Conservation (phyloP, 1,140 invertebrate genomes). For the Hermetia illucens region DNA sequence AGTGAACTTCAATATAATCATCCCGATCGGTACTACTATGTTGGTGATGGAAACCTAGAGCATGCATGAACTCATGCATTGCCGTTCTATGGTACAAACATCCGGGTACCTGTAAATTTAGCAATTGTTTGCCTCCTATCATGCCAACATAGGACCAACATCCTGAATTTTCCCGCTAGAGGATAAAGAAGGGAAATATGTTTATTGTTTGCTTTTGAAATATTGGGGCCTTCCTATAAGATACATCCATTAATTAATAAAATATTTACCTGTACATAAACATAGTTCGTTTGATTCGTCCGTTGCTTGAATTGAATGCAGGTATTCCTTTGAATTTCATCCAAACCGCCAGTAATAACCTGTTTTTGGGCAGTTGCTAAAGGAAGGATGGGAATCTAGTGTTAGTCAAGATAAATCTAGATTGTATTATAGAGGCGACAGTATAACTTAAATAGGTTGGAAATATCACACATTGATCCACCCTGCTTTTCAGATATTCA, state of each 20-base stretch:
- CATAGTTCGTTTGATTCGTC: not conserved
- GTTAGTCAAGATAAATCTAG: too few relatives aligned
- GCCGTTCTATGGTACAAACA: conserved; percentile 40
- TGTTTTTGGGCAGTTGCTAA: too few relatives aligned
- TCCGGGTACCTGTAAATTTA: conserved; percentile 35
- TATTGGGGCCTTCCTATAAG: too few relatives aligned
- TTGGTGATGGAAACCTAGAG: conserved; percentile 43
- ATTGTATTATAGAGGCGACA: too few relatives aligned
- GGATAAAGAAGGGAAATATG: not conserved
- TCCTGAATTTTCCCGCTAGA: conserved; percentile 16
- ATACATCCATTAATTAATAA: too few relatives aligned
- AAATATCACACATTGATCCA: too few relatives aligned
- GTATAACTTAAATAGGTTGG: too few relatives aligned
- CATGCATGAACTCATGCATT: conserved; percentile 54
- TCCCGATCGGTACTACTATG: conserved; percentile 45
- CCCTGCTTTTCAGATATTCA: too few relatives aligned
- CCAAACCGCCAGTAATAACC: not conserved
- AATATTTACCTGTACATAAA: not conserved
- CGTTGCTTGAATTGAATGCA: not conserved
- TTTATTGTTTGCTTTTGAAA: conserved; percentile 33
- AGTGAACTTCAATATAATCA: conserved; percentile 38
- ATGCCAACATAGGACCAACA: conserved; percentile 39
- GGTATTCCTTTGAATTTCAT: conserved; percentile 1
- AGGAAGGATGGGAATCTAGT: too few relatives aligned
- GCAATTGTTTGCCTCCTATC: conserved; percentile 31